Evolutionary conservation across 2,888 invertebrate species (phyloP).

Genomic region (Caenorhabditis panamensis): DNA sequence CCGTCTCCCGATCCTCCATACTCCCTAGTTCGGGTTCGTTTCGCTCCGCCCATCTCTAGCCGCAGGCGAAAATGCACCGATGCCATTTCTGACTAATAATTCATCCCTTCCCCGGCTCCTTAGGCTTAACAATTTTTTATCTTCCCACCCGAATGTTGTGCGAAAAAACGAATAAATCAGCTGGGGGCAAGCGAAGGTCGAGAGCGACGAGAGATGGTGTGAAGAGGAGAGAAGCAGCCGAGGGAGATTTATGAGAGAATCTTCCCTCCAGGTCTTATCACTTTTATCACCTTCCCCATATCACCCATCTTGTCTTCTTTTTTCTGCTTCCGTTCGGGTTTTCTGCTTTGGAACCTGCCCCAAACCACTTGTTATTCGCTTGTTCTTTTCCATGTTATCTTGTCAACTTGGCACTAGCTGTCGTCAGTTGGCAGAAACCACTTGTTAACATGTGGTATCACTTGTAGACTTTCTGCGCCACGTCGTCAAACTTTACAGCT

Average conservation of each 20-base stretch:
- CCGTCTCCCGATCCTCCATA: slow-evolving; percentile 20
- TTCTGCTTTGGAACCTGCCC: too few relatives aligned
- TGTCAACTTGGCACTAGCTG: neutral
- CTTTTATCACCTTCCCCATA: slow-evolving; percentile 16
- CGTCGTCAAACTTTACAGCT: neutral
- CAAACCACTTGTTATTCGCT: slow-evolving; percentile 1
- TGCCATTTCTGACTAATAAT: slow-evolving; percentile 42
- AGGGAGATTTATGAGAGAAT: neutral
- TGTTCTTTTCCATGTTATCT: slow-evolving; percentile 7
- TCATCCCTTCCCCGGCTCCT: slow-evolving; percentile 34
- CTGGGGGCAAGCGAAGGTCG: slow-evolving; percentile 29
- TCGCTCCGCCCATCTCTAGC: slow-evolving; percentile 27
- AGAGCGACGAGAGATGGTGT: slow-evolving; percentile 17
- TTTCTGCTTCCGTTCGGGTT: too few relatives aligned
- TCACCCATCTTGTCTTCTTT: slow-evolving; percentile 2
- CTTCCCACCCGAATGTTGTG: slow-evolving; percentile 5
- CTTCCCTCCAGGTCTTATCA: slow-evolving; percentile 6
- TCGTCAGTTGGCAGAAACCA: neutral
- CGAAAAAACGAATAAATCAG: slow-evolving; percentile 34
- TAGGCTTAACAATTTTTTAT: slow-evolving; percentile 35
- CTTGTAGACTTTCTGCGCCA: neutral
- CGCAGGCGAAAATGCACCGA: slow-evolving; percentile 29
- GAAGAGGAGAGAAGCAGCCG: slow-evolving; percentile 21
- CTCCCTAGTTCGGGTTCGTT: slow-evolving; percentile 12
- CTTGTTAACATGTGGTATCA: neutral